Evolutionary conservation across 2,797 vertebrate species (phyloP).

Genomic region (Siniperca scherzeri): DNA sequence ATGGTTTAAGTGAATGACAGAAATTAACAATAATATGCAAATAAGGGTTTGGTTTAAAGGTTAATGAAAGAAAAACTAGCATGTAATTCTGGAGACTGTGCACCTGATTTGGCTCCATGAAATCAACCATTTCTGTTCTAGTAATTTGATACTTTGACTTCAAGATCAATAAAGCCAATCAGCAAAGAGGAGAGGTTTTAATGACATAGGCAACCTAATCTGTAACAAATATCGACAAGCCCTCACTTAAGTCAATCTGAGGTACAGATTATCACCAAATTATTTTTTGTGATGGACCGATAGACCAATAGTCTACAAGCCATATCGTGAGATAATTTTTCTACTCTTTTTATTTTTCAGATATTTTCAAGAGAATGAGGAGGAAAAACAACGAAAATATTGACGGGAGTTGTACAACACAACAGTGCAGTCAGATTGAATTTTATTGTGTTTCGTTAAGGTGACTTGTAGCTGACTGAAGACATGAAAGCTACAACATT

Average conservation of each 20-base stretch:
- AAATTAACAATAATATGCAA: background rate
- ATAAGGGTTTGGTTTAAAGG: conserved; percentile 16
- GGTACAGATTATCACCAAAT: conserved; percentile 1
- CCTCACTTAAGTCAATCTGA: background rate
- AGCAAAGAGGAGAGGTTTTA: conserved; percentile 42
- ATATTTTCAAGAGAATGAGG: background rate
- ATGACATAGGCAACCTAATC: conserved; percentile 55
- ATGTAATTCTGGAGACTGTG: conserved; percentile 6
- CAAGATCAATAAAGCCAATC: conserved; percentile 62
- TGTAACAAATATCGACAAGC: conserved; percentile 14
- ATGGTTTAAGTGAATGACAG: conserved; percentile 3
- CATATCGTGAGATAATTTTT: background rate
- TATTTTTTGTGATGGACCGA: background rate
- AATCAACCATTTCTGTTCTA: conserved; percentile 32
- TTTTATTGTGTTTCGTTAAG: background rate
- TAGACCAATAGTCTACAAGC: background rate
- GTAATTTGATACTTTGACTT: conserved; percentile 42
- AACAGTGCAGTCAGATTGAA: background rate
- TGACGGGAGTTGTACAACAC: background rate
- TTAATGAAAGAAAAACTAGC: conserved; percentile 35
- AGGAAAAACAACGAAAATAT: background rate
- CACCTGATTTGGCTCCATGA: conserved; percentile 1
- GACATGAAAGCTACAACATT: background rate
- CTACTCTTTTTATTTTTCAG: background rate
- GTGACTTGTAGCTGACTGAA: background rate